These are phyloP conservation scores for Porites rus DNA, from an alignment of 92 coral and sea anemone species.

Conservation along the genomic window DNA sequence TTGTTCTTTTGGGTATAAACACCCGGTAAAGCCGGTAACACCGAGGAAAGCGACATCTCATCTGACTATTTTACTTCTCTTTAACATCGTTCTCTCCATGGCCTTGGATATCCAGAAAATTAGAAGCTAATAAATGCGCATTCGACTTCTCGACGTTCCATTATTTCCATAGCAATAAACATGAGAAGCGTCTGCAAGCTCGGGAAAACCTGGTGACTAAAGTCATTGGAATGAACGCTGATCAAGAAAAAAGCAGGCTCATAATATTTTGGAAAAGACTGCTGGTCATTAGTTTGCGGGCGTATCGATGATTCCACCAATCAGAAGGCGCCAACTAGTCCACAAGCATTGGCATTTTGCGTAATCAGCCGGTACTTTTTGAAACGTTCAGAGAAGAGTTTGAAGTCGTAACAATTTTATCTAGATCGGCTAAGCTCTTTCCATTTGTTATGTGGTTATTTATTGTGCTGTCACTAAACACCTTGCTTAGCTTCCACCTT, in stretches of 20 bases:
- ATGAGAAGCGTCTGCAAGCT: background rate
- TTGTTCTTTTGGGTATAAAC: slow-evolving; percentile 25
- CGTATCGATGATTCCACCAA: slow-evolving; percentile 68
- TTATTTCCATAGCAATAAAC: slow-evolving; percentile 43
- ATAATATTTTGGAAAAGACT: background rate
- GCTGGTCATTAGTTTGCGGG: slow-evolving; percentile 41
- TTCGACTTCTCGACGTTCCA: background rate
- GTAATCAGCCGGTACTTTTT: slow-evolving; percentile 40
- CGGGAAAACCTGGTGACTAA: slow-evolving; percentile 29
- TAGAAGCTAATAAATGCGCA: background rate
- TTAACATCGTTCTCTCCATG: background rate
- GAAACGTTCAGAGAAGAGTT: background rate
- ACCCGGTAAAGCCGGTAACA: slow-evolving; percentile 27
- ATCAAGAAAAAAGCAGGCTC: slow-evolving; percentile 11
- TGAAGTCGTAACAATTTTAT: background rate
- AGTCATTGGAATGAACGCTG: slow-evolving; percentile 17
- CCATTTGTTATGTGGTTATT: slow-evolving; percentile 64
- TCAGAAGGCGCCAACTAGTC: slow-evolving; percentile 95
- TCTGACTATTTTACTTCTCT: background rate
- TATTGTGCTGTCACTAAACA: slow-evolving; percentile 58
- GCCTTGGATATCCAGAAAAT: background rate
- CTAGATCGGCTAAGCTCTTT: background rate
- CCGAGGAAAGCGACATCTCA: slow-evolving; percentile 46
- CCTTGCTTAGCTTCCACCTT: slow-evolving; percentile 69
- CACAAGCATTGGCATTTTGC: slow-evolving; percentile 84